These are phyloP conservation scores for Germaria angustata DNA, from an alignment of 2,888 invertebrate species.

Conservation along the genomic window DNA sequence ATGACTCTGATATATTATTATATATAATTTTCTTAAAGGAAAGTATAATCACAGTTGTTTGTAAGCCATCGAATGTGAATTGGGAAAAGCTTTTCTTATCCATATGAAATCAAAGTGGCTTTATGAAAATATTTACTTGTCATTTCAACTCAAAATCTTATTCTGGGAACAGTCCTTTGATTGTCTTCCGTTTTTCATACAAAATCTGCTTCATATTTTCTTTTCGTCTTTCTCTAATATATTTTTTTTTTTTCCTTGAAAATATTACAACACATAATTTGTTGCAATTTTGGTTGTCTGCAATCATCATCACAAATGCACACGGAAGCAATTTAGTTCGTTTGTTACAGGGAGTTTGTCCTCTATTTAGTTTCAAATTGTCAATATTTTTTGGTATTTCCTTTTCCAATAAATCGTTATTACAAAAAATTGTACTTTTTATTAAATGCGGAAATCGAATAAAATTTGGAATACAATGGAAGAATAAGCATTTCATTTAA, in stretches of 20 bases:
- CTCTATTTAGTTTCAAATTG: not conserved
- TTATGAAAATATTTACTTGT: too few relatives aligned
- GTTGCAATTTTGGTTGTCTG: not conserved
- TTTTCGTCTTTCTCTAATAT: not conserved
- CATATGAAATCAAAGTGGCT: too few relatives aligned
- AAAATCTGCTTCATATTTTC: not conserved
- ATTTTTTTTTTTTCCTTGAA: not conserved
- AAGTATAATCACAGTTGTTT: too few relatives aligned
- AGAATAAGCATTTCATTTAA: too few relatives aligned
- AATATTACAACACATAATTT: constrained; percentile 11
- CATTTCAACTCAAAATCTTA: too few relatives aligned
- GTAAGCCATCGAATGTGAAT: too few relatives aligned
- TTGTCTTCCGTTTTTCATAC: not conserved
- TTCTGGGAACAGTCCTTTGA: not conserved
- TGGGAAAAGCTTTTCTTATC: too few relatives aligned
- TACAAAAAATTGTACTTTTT: not conserved
- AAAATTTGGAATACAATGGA: not conserved
- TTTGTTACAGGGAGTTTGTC: constrained; percentile 25
- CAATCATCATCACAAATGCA: constrained; percentile 15
- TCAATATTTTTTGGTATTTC: not conserved
- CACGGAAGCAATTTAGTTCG: constrained; percentile 51
- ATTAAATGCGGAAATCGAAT: constrained; percentile 36
- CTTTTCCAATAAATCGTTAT: constrained; percentile 6
- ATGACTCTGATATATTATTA: too few relatives aligned
- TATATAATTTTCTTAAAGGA: too few relatives aligned